Conservation (phyloP, 2,113 vertebrate genomes). For the Menidia beryllina region DNA sequence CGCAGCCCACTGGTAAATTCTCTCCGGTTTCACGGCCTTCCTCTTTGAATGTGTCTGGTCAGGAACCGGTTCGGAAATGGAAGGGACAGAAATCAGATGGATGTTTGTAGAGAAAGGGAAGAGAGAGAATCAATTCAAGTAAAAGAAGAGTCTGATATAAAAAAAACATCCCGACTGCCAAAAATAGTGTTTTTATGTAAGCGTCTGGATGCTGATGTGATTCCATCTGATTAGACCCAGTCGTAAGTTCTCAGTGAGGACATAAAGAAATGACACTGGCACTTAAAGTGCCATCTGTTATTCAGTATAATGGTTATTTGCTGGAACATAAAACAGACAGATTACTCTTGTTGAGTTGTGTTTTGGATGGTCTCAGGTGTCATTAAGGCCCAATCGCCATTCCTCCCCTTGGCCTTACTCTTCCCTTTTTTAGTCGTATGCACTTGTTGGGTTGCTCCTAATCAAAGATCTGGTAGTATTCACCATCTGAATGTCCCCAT, state of each 20-base stretch:
- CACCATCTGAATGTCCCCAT: too few species aligned
- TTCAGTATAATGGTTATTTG: not conserved
- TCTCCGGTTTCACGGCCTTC: too few species aligned
- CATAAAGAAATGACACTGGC: not conserved
- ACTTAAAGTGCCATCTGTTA: not conserved
- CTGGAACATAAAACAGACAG: not conserved
- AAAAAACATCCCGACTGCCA: constrained; percentile 33
- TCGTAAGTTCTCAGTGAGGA: constrained; percentile 31
- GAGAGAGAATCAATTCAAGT: not conserved
- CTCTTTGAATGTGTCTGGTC: not conserved
- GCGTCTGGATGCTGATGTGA: constrained; percentile 66
- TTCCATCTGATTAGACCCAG: constrained; percentile 69
- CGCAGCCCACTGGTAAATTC: not conserved
- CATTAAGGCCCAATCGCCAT: not conserved
- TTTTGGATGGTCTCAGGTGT: not conserved
- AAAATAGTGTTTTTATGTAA: constrained; percentile 68
- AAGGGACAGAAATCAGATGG: constrained; percentile 4
- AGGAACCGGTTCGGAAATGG: not conserved
- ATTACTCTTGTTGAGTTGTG: not conserved
- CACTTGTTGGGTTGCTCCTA: too few species aligned
- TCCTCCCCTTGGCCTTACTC: too few species aligned
- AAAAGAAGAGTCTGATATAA: not conserved
- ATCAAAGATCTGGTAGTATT: too few species aligned
- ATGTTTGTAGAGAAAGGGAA: constrained; percentile 10
- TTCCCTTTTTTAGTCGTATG: too few species aligned